A percentile compares a stretch with the other conserved stretches of the same genome.
These are phyloP conservation scores for Cololabis saira DNA, from an alignment of 2,113 vertebrate genomes.

Conservation along the genomic window DNA sequence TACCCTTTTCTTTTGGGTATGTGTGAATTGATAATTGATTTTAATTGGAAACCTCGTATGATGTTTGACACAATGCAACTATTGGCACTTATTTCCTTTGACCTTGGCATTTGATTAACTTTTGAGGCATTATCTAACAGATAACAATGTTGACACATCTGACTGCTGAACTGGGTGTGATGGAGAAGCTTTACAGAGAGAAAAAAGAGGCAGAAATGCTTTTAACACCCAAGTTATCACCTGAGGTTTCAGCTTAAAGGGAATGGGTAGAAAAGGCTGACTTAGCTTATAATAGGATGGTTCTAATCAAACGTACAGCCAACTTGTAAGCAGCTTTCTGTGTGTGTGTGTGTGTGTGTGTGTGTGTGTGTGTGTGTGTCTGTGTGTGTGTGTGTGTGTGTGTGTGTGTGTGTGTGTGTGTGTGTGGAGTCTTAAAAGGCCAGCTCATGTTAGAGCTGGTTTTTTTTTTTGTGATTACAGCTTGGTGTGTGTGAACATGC, in stretches of 20 bases:
- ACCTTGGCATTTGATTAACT: background rate
- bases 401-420: background rate
- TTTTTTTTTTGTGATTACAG: background rate
- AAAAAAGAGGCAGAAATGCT: background rate
- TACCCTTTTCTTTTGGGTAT: background rate
- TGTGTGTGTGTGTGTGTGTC: background rate
- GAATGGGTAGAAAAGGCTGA: slow-evolving; percentile 13
- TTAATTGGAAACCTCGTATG: background rate
- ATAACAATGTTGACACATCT: background rate
- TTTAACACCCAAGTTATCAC: slow-evolving; percentile 23
- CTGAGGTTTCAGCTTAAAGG: slow-evolving; percentile 14
- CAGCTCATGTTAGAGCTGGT: background rate
- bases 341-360: background rate
- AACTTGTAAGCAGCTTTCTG: slow-evolving; percentile 20
- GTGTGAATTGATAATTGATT: background rate
- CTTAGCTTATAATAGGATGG: slow-evolving; percentile 11
- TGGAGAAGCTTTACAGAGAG: background rate
- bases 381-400: background rate
- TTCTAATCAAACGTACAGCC: slow-evolving; percentile 37
- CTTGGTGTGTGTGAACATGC: background rate
- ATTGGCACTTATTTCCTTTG: background rate
- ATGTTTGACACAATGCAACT: background rate
- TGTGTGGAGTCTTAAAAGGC: background rate
- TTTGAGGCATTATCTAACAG: background rate
- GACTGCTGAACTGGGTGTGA: background rate